Conservation (phyloP, 2,888 invertebrate genomes). For the Mycalesis mineus region DNA sequence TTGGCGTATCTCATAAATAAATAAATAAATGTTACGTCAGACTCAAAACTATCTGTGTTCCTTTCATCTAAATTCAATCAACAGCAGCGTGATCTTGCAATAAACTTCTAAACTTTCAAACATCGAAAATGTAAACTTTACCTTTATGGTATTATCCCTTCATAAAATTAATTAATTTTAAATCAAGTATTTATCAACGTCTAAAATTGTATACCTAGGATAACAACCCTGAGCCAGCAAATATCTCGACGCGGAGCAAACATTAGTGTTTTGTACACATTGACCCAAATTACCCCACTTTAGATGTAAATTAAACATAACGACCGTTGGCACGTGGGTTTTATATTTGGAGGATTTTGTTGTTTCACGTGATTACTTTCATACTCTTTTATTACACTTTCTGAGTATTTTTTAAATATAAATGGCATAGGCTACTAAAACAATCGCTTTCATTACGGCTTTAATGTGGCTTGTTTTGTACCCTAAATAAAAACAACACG, state of each 20-base stretch:
- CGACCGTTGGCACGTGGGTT: slow-evolving; percentile 36
- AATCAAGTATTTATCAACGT: background rate
- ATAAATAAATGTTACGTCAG: no score
- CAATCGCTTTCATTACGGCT: no score
- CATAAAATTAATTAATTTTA: background rate
- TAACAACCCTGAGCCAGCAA: slow-evolving; percentile 18
- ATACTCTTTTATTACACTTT: background rate
- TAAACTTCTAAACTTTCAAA: no score
- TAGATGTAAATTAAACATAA: slow-evolving; percentile 63
- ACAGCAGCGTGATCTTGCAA: no score
- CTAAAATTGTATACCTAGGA: background rate
- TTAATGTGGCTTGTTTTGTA: no score
- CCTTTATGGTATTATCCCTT: no score
- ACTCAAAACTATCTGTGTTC: no score
- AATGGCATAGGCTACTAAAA: no score
- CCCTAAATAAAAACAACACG: no score
- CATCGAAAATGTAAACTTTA: no score
- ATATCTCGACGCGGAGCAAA: slow-evolving; percentile 22
- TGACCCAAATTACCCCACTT: slow-evolving; percentile 59
- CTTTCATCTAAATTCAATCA: no score
- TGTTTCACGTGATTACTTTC: slow-evolving; percentile 30
- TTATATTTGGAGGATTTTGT: slow-evolving; percentile 29
- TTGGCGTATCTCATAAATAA: no score
- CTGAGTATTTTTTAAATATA: background rate
- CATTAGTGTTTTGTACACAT: slow-evolving; percentile 22